phyloP scores from a whole-genome alignment of 2,797 vertebrate species.

The Neosilurus hyrtlii region DNA sequence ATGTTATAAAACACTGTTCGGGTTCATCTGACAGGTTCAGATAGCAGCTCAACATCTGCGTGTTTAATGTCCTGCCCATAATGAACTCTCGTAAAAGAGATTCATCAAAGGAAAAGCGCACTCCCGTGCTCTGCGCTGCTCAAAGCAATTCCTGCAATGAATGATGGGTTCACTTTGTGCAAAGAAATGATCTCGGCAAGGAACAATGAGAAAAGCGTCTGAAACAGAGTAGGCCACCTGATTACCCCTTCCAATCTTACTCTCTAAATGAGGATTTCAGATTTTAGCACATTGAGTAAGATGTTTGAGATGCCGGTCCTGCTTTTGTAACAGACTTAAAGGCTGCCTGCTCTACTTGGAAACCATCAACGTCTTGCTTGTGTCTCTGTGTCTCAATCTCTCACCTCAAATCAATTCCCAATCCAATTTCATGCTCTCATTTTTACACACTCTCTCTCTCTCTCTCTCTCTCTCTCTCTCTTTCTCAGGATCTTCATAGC shows the following conservation, averaged over 20 bases:
- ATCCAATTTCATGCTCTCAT: background rate
- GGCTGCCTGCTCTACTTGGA: background rate
- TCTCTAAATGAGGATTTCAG: background rate
- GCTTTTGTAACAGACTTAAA: background rate
- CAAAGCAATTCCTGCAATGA: conserved; percentile 6
- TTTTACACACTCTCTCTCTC: background rate
- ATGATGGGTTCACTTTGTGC: conserved; percentile 8
- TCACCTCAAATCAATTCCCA: conserved; percentile 14
- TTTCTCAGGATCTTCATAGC: background rate
- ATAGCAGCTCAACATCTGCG: background rate
- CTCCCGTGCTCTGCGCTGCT: background rate
- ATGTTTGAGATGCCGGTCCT: background rate
- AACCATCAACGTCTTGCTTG: background rate
- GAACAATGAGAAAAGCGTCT: background rate
- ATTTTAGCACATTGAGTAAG: background rate
- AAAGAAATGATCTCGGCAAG: background rate
- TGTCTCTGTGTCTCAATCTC: background rate
- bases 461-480: background rate
- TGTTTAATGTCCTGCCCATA: conserved; percentile 14
- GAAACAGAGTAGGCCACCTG: background rate
- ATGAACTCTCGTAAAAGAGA: conserved; percentile 20
- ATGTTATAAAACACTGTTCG: conserved; percentile 8
- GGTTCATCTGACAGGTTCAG: background rate
- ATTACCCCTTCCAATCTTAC: background rate
- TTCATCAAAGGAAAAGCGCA: conserved; percentile 12